phyloP scores from a whole-genome alignment of 2,888 invertebrate species.

The Habroteleia sp. region DNA sequence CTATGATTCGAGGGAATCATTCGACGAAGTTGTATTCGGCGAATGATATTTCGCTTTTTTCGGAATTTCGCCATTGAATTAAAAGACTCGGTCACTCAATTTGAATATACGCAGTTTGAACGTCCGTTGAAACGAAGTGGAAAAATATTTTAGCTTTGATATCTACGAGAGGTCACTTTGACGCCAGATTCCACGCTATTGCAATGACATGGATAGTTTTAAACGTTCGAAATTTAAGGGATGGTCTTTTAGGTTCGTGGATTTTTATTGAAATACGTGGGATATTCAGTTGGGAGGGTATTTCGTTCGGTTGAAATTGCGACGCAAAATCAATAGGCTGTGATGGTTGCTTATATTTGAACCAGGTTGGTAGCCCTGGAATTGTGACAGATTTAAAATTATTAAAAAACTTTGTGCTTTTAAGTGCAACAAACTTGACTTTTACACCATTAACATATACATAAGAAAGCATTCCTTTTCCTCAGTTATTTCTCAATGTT shows the following conservation, averaged over 20 bases:
- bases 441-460: too few relatives aligned
- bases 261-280: slow-evolving; percentile 22
- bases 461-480: too few relatives aligned
- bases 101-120: slow-evolving; percentile 45
- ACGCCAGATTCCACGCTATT: slow-evolving; percentile 23
- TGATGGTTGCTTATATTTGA: too few relatives aligned
- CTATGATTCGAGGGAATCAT: slow-evolving; percentile 42
- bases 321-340: too few relatives aligned
- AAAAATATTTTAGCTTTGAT: slow-evolving; percentile 53
- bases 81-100: slow-evolving; percentile 51
- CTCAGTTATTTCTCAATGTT: too few relatives aligned
- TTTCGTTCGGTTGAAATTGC: too few relatives aligned
- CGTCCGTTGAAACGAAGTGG: slow-evolving; percentile 26
- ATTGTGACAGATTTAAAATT: too few relatives aligned
- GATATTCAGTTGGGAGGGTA: slow-evolving; percentile 19
- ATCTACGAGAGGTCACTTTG: slow-evolving; percentile 37
- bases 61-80: slow-evolving; percentile 25
- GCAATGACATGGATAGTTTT: slow-evolving; percentile 39
- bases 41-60: slow-evolving; percentile 49
- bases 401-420: too few relatives aligned
- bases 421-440: too few relatives aligned
- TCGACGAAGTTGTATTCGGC: slow-evolving; percentile 7
- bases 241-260: slow-evolving; percentile 13
- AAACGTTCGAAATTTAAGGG: slow-evolving; percentile 30
- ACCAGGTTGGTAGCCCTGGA: too few relatives aligned